Base-by-base conservation (phyloP, 2,888 invertebrate species). In the Beris chalybata region DNA sequence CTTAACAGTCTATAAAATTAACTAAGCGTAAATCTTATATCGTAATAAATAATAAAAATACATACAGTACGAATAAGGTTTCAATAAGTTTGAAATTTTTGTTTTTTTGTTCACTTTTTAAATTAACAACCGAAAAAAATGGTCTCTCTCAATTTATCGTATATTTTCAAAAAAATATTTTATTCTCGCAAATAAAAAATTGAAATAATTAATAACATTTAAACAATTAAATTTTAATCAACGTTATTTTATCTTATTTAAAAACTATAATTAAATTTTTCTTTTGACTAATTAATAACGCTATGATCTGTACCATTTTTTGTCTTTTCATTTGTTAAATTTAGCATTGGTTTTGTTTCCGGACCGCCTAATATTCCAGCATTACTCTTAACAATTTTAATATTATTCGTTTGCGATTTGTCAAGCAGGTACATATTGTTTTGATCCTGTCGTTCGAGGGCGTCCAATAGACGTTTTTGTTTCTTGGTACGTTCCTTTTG, bases 401-500 rank as follows among this genome's bases (percentile, higher is more conserved):
- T 67, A 52, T 67, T 69, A 55, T 71, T 71, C 12, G 56, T 65
- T 56, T 54, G 56, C 5, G 55, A 55, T 56, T 65, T 65, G 12
- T 71, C 71, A 55, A 71, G 56, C n/a, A 72, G 50, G 30, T 64
- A 69, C 43, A 64, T 45, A 59, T 70, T 70, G 48, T 71, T 67
- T 55, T 71, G 0, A 77, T 73, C 71, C 44, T 68, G 68, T 69
- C 71, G 67, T 54, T 71, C 72, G 6, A 71, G 47, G 44, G 69
- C 66, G 44, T 75, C 2, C 78, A 81, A 1, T 53, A 80, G 72
- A 72, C 80, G 81, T 64, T 82, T 83, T 69, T 84, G 78, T 74
- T 87, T 88, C 79, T 87, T 88, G 57, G 83, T 82, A 61, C 87
- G 81, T 73, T 89, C 87, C 70, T 87, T 85, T 74, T 88, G 85